These are phyloP conservation scores for Fundulus diaphanus DNA, from an alignment of 2,797 vertebrate species.

Conservation along the genomic window DNA sequence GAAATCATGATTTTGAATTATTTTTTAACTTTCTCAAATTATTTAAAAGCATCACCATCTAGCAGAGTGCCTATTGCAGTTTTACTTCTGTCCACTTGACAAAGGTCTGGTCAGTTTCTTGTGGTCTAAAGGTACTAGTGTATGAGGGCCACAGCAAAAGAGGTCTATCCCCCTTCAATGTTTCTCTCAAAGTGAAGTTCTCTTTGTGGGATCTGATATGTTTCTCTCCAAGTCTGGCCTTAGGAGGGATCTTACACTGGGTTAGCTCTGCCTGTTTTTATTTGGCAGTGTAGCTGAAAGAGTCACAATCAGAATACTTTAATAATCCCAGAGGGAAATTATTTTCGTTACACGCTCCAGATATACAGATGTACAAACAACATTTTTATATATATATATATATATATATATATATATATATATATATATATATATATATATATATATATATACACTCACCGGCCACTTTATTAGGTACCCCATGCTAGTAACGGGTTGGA, in stretches of 20 bases:
- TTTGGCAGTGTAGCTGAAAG: neutral
- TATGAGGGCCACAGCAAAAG: neutral
- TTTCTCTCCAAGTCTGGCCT: slow-evolving; percentile 6
- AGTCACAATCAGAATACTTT: too few species aligned
- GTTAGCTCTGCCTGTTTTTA: neutral
- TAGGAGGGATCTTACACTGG: neutral
- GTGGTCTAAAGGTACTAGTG: neutral
- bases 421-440: too few species aligned
- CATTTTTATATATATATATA: too few species aligned
- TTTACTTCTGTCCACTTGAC: neutral
- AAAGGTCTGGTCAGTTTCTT: neutral
- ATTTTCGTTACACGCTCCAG: too few species aligned
- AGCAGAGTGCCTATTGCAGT: neutral
- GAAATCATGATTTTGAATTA: neutral
- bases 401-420: too few species aligned
- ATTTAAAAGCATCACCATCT: neutral
- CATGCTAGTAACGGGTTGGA: too few species aligned
- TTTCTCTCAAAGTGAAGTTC: neutral
- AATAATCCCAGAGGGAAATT: too few species aligned
- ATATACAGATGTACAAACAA: too few species aligned
- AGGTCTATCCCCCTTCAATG: neutral
- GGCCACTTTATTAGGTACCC: too few species aligned
- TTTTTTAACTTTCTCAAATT: neutral
- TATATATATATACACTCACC: too few species aligned
- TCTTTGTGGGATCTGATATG: neutral